These are phyloP conservation scores for Hyalella azteca DNA, from an alignment of 2,888 invertebrate species.

Conservation along the genomic window DNA sequence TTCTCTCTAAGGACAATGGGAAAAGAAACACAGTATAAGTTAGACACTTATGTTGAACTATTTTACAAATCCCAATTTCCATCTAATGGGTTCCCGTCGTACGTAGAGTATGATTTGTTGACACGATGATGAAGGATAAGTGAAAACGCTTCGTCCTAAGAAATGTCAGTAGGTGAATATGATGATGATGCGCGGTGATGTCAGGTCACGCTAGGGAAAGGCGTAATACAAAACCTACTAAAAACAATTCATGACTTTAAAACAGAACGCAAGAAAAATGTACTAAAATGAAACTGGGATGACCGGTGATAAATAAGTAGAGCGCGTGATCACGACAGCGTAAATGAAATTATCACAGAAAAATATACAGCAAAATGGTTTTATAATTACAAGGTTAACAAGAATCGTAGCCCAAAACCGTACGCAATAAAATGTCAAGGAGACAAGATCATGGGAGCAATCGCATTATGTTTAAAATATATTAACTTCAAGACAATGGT, in stretches of 20 bases:
- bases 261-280: background rate
- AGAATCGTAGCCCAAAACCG: no score
- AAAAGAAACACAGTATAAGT: background rate
- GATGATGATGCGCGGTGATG: background rate
- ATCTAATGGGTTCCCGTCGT: slow-evolving; percentile 5
- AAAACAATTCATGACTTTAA: background rate
- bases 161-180: background rate
- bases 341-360: slow-evolving; percentile 24
- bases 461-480: no score
- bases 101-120: slow-evolving; percentile 28
- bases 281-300: background rate
- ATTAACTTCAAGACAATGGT: no score
- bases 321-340: background rate
- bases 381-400: slow-evolving; percentile 15
- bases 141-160: background rate
- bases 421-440: no score
- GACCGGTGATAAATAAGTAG: background rate
- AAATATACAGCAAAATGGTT: slow-evolving; percentile 10
- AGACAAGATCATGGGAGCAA: no score
- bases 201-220: slow-evolving; percentile 24
- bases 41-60: slow-evolving; percentile 35
- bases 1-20: no score
- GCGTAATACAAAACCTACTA: background rate
- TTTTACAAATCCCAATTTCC: slow-evolving; percentile 1
- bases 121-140: slow-evolving; percentile 18